Conservation (phyloP, 2,888 invertebrate species). For the Timema podura region DNA sequence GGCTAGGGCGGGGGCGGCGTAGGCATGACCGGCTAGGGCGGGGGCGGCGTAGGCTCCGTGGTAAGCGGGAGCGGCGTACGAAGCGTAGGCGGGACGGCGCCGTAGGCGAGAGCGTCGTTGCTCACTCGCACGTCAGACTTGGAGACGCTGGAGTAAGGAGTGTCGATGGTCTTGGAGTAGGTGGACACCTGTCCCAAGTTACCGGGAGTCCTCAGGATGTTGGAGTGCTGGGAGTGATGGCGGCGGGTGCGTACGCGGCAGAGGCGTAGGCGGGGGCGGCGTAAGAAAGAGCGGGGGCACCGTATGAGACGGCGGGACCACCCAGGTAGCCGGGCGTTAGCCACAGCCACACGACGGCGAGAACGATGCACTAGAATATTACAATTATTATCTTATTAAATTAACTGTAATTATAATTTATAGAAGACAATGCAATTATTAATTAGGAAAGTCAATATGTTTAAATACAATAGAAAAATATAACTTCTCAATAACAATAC, state of each 20-base stretch:
- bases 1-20: constrained; percentile 41
- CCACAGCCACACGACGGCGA: constrained; percentile 34
- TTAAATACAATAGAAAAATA: too few species aligned
- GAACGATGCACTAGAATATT: constrained; percentile 24
- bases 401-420: too few species aligned
- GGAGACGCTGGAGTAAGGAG: constrained; percentile 67
- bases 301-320: too few species aligned
- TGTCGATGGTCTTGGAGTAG: constrained; percentile 65
- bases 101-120: constrained; percentile 32
- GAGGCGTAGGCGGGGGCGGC: constrained; percentile 13
- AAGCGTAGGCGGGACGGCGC: constrained; percentile 28
- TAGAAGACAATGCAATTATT: too few species aligned
- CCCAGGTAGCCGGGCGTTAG: constrained; percentile 34
- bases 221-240: constrained; percentile 33
- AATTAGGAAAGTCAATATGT: too few species aligned
- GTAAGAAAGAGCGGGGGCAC: background rate
- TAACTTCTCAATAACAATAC: too few species aligned
- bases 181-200: constrained; percentile 64
- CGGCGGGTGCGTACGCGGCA: constrained; percentile 32
- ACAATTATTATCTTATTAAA: too few species aligned
- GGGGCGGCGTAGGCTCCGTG: constrained; percentile 28
- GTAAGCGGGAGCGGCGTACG: constrained; percentile 20
- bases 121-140: constrained; percentile 62
- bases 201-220: constrained; percentile 54
- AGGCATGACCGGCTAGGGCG: constrained; percentile 30